A percentile compares a stretch with the other conserved stretches of the same genome.
phyloP scores from a whole-genome alignment of 2,888 invertebrate genomes.

The Eulithis prunata region DNA sequence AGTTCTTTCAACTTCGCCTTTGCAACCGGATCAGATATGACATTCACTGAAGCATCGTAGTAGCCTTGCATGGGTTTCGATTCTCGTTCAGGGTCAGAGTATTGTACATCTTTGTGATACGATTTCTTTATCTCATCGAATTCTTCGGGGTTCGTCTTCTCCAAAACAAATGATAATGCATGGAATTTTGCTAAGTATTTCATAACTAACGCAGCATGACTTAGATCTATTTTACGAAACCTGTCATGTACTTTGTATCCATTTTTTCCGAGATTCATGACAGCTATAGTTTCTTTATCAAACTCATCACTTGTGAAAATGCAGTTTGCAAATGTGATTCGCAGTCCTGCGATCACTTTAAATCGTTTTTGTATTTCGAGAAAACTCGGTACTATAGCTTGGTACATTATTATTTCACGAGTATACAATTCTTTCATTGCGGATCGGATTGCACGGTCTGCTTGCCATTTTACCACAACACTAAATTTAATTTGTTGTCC shows the following conservation, averaged over 20 bases:
- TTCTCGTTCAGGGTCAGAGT: slow-evolving; percentile 55
- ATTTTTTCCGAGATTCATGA: slow-evolving; percentile 40
- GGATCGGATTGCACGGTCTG: slow-evolving; percentile 52
- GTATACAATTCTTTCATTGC: slow-evolving; percentile 60
- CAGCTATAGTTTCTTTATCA: slow-evolving; percentile 60
- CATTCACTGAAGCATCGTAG: slow-evolving; percentile 61
- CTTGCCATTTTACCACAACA: slow-evolving; percentile 64
- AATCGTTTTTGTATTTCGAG: slow-evolving; percentile 59
- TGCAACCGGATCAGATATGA: slow-evolving; percentile 52
- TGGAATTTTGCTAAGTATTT: slow-evolving; percentile 70
- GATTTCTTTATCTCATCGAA: slow-evolving; percentile 56
- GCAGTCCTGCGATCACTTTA: slow-evolving; percentile 64
- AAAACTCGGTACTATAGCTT: slow-evolving; percentile 53
- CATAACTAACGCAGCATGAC: slow-evolving; percentile 58
- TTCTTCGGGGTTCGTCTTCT: slow-evolving; percentile 51
- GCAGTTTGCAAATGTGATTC: slow-evolving; percentile 68
- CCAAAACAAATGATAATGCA: slow-evolving; percentile 62
- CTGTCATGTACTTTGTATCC: slow-evolving; percentile 53
- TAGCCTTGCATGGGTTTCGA: slow-evolving; percentile 58
- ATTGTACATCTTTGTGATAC: slow-evolving; percentile 61
- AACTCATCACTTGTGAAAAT: slow-evolving; percentile 55
- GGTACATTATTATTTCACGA: slow-evolving; percentile 59
- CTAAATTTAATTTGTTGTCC: slow-evolving; percentile 56
- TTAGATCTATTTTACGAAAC: slow-evolving; percentile 54
- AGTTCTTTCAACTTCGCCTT: slow-evolving; percentile 55